Evolutionary conservation across 2,888 invertebrate species (phyloP), one percentile per base, ranked within the genome.

Genomic region (Agrotis exclamationis): DNA sequence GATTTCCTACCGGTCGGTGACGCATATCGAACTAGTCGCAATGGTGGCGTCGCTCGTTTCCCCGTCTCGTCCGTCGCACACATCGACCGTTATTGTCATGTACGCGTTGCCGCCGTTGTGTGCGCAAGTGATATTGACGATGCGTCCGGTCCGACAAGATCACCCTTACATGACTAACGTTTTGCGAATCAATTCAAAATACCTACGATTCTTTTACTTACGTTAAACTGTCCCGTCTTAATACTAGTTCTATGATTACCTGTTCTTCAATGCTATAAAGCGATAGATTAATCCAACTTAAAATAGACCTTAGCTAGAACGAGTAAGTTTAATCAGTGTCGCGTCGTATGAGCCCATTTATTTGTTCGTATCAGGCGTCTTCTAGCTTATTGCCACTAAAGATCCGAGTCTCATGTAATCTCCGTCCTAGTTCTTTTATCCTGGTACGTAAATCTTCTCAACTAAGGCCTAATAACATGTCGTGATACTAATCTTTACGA

Each of bases 1-100:
- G 63, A 75, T 83, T 63, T 39, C 63, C 18, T 77, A 85, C 84
- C 65, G 53, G 84, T 84, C 76, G 44, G 75, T 83, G 85, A 83
- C 79, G 82, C 71, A 76, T 70, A 74, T 74, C 76, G 84, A 76
- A 85, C 81, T 65, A 69, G 84, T 77, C 59, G 65, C 71, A 59
- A 65, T 56, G 82, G 70, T 62, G 70, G 70, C 57, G 68, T 63
- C 39, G n/a, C n/a, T n/a, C n/a, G 50, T 18, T n/a, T 24, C 33
- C 39, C 28, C 60, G 45, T 44, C 33, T 62, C 62, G 56, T 22
- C 68, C 62, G 56, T 22, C 68, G 50, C 68, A 50, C 73, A 78
- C 73, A 69, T 39, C 13, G 3, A 28, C 45, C 11, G 53, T 16
- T 47, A 58, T 44, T 62, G 20, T 76, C 20, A 22, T 16, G n/a